phyloP scores from a whole-genome alignment of 1,140 invertebrate genomes.

The Micrasema longulum region DNA sequence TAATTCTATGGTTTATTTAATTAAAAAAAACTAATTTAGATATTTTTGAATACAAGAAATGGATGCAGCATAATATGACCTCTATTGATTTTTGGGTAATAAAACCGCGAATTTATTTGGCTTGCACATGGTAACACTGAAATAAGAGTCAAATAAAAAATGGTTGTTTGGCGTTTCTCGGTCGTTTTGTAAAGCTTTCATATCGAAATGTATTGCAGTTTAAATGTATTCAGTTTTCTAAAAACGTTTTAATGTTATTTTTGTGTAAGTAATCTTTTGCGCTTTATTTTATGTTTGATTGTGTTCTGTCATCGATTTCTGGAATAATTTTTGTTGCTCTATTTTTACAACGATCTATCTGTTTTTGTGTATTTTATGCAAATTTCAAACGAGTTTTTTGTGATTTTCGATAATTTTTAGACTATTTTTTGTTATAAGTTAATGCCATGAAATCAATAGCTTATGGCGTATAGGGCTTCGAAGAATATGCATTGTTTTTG shows the following conservation, averaged over 20 bases:
- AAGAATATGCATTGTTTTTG: neutral
- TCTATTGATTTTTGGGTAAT: conserved; percentile 31
- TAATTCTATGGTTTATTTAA: too few relatives aligned
- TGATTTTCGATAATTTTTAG: neutral
- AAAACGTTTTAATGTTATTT: conserved; percentile 17
- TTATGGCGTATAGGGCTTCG: too few relatives aligned
- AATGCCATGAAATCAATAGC: too few relatives aligned
- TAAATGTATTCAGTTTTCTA: conserved; percentile 31
- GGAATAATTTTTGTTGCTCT: conserved; percentile 15
- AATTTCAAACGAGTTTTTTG: neutral
- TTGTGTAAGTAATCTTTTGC: conserved; percentile 10
- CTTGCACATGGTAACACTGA: conserved; percentile 29
- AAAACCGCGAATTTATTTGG: neutral
- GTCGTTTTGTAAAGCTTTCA: conserved; percentile 34
- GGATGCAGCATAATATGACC: neutral
- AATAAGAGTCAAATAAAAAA: conserved; percentile 45
- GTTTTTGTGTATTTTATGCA: conserved; percentile 19
- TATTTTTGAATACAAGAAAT: too few relatives aligned
- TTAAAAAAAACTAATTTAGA: too few relatives aligned
- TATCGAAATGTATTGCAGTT: conserved; percentile 37
- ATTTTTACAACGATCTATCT: conserved; percentile 29
- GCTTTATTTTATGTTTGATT: conserved; percentile 7
- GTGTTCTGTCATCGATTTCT: conserved; percentile 2
- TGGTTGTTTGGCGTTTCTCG: conserved; percentile 46
- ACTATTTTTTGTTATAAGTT: conserved; percentile 1